These are phyloP conservation scores for Cheiracanthium punctorium DNA, from an alignment of 2,888 invertebrate genomes.

Conservation along the genomic window DNA sequence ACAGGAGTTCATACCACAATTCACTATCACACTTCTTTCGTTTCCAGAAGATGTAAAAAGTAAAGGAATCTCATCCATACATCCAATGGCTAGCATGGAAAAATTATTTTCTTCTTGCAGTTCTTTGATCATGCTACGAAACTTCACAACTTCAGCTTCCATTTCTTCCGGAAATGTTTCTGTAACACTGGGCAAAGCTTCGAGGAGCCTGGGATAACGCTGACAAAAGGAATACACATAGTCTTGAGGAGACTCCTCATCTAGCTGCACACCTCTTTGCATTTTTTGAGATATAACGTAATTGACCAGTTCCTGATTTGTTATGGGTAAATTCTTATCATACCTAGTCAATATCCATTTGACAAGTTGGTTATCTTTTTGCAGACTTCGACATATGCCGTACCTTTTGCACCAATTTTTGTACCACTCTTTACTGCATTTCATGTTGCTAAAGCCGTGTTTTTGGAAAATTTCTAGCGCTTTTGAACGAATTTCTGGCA, in stretches of 20 bases:
- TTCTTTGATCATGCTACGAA: conserved; percentile 43
- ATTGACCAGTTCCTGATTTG: conserved; percentile 56
- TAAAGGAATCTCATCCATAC: conserved; percentile 66
- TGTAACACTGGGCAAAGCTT: conserved; percentile 50
- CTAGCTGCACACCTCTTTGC: conserved; percentile 28
- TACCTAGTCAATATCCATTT: conserved; percentile 58
- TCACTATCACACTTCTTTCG: conserved; percentile 52
- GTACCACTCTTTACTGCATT: conserved; percentile 64
- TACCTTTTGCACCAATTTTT: conserved; percentile 64
- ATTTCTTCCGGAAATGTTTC: conserved; percentile 65
- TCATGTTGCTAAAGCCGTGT: conserved; percentile 64
- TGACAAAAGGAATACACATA: conserved; percentile 51
- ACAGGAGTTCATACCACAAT: conserved; percentile 63
- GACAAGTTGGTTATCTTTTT: conserved; percentile 55
- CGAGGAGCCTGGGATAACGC: conserved; percentile 46
- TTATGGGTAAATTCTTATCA: conserved; percentile 60
- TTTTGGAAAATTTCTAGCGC: conserved; percentile 66
- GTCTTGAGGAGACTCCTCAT: conserved; percentile 36
- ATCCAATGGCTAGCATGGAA: conserved; percentile 46
- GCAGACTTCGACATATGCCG: conserved; percentile 51
- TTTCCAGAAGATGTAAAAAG: conserved; percentile 39
- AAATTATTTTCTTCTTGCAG: conserved; percentile 62
- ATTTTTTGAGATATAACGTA: conserved; percentile 48
- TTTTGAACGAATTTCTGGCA: conserved; percentile 54
- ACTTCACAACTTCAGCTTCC: conserved; percentile 55